A percentile compares a stretch with the other conserved stretches of the same genome.
Evolutionary conservation across 1,140 invertebrate species (phyloP).

Genomic region (Drosophila jambulina): DNA sequence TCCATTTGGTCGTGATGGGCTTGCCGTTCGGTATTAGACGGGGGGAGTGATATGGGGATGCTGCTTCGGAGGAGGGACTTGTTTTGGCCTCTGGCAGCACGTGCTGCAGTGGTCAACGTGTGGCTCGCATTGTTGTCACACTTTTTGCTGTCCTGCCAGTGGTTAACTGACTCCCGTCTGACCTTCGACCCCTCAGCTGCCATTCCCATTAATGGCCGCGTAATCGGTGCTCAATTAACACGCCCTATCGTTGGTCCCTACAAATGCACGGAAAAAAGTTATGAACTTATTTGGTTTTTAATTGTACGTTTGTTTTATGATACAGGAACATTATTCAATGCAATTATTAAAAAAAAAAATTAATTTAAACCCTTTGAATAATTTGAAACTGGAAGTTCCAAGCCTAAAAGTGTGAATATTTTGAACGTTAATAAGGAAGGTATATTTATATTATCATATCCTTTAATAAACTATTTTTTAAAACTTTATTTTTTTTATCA

Average conservation of each 20-base stretch:
- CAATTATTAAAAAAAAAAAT: background rate
- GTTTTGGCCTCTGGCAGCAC: constrained; percentile 70
- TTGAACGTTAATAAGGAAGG: too few species aligned
- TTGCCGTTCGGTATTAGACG: constrained; percentile 12
- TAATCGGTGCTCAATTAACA: constrained; percentile 79
- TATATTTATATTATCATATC: background rate
- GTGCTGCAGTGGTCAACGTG: constrained; percentile 78
- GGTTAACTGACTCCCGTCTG: constrained; percentile 58
- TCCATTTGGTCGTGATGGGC: constrained; percentile 10
- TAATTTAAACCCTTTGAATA: background rate
- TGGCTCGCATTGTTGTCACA: constrained; percentile 69
- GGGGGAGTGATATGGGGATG: background rate
- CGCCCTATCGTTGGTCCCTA: constrained; percentile 16
- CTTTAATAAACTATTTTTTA: too few species aligned
- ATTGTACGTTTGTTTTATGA: background rate
- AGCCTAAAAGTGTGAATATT: background rate
- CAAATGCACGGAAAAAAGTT: constrained; percentile 15
- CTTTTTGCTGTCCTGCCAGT: constrained; percentile 55
- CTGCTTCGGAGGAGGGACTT: constrained; percentile 19
- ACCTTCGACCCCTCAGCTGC: constrained; percentile 17
- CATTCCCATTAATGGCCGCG: constrained; percentile 58
- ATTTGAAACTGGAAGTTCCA: background rate
- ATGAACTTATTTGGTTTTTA: background rate
- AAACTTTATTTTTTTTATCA: background rate
- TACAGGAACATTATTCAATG: background rate